Percentiles rank a stretch among this genome's conserved stretches.
Evolutionary conservation across 1,140 invertebrate species (phyloP).

Genomic region (Aphis gossypii): DNA sequence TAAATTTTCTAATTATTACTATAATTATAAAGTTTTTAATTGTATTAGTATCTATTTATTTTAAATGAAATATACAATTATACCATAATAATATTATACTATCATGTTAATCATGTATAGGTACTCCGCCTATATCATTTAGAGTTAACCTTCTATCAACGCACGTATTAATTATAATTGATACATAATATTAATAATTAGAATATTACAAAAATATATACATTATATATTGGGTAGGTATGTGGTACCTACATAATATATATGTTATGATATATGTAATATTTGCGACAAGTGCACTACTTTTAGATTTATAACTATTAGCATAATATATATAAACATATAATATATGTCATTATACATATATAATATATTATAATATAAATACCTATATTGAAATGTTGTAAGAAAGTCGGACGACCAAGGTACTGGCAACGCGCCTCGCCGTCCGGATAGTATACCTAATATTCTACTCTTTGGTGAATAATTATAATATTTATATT

Average conservation of each 20-base stretch:
- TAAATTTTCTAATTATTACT: background rate
- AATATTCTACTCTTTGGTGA: background rate
- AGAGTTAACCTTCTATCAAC: background rate
- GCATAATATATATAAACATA: background rate
- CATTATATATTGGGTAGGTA: background rate
- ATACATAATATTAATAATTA: background rate
- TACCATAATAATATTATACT: no score
- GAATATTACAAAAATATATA: background rate
- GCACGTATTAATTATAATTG: no score
- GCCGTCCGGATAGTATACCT: no score
- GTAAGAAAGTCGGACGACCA: background rate
- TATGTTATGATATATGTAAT: background rate
- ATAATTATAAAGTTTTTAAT: background rate
- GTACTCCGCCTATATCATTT: background rate
- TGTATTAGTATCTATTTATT: background rate
- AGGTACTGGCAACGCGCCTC: background rate
- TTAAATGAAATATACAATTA: no score
- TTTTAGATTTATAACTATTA: background rate
- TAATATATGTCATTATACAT: background rate
- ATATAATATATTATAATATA: background rate
- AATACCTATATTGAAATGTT: background rate
- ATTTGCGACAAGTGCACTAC: background rate
- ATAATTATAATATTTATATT: background rate
- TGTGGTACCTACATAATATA: background rate
- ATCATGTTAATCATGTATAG: background rate